Conservation (phyloP, 2,888 invertebrate genomes). For the Leuctra nigra region DNA sequence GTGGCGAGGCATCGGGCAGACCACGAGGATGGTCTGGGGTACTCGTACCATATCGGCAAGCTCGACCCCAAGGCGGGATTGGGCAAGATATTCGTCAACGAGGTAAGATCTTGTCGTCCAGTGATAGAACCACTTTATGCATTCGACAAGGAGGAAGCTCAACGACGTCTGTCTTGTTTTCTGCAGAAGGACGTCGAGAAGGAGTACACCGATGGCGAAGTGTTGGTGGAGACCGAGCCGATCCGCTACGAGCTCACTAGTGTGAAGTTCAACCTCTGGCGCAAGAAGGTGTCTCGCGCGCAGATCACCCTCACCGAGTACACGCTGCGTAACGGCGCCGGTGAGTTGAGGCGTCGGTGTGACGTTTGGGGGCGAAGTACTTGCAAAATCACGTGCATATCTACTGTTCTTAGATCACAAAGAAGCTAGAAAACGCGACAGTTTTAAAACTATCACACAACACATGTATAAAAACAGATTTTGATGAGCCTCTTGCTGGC, state of each 20-base stretch:
- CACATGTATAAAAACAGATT: too few species aligned
- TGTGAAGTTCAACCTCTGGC: conserved; percentile 52
- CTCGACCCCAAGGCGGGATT: conserved; percentile 55
- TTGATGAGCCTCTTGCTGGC: too few species aligned
- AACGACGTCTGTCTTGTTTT: neutral
- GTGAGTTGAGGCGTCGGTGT: too few species aligned
- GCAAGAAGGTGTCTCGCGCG: conserved; percentile 42
- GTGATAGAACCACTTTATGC: neutral
- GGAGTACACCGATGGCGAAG: conserved; percentile 59
- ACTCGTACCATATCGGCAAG: conserved; percentile 61
- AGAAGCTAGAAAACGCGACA: too few species aligned
- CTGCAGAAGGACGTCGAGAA: conserved; percentile 46
- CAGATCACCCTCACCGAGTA: conserved; percentile 38
- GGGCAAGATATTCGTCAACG: conserved; percentile 64
- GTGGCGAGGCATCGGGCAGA: conserved; percentile 44
- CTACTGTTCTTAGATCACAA: too few species aligned
- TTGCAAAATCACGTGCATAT: too few species aligned
- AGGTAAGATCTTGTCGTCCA: conserved; percentile 35
- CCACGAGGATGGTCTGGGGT: conserved; percentile 32
- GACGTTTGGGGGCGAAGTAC: too few species aligned
- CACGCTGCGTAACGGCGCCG: conserved; percentile 43
- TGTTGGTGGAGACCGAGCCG: conserved; percentile 75
- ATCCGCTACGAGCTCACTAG: conserved; percentile 64
- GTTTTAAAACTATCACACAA: too few species aligned
- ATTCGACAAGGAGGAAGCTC: neutral